phyloP scores from a whole-genome alignment of 2,113 vertebrate genomes.

The Rhea americana region DNA sequence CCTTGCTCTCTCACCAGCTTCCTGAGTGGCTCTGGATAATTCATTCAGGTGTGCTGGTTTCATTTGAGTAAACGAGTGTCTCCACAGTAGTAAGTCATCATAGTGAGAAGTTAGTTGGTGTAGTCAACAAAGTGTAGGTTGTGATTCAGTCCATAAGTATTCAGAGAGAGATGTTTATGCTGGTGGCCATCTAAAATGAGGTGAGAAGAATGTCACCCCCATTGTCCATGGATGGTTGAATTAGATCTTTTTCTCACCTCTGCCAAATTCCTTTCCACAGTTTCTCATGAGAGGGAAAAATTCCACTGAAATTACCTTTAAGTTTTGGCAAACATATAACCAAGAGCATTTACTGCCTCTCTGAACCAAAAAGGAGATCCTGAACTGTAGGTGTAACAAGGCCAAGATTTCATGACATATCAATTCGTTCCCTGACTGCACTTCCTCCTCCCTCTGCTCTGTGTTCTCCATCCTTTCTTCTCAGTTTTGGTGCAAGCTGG shows the following conservation, averaged over 20 bases:
- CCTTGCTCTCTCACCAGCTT: no score
- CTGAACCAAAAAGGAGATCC: neutral
- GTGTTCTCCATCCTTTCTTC: neutral
- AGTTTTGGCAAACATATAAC: neutral
- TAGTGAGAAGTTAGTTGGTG: neutral
- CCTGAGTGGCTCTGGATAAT: no score
- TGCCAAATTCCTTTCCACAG: neutral
- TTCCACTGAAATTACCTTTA: neutral
- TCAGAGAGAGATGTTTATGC: neutral
- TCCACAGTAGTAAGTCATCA: neutral
- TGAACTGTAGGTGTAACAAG: neutral
- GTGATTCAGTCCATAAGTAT: neutral
- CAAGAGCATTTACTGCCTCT: neutral
- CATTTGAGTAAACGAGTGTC: neutral
- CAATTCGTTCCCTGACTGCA: accelerated
- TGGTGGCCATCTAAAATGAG: neutral
- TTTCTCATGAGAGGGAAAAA: neutral
- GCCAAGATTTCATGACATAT: neutral
- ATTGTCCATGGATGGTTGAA: neutral
- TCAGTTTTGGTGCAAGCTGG: neutral
- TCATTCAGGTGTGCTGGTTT: neutral
- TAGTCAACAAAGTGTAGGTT: neutral
- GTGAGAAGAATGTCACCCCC: neutral
- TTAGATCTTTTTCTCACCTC: neutral
- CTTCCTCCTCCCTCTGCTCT: neutral